Conservation (phyloP, 2,113 vertebrate genomes). For the Ivindomyrus marchei region DNA sequence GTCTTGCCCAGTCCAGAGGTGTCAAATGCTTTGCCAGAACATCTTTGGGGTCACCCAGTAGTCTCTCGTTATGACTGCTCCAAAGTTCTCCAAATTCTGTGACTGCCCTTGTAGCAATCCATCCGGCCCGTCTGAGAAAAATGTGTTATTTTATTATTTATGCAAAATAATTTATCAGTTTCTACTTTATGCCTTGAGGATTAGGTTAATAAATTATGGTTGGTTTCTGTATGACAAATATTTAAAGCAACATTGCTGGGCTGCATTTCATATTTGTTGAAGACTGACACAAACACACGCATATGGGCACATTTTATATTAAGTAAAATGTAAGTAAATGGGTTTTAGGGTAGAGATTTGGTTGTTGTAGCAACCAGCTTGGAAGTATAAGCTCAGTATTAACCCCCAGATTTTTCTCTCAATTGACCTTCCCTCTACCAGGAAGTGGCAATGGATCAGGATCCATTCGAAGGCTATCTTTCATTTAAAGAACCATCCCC, state of each 20-base stretch:
- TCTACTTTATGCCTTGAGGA: neutral
- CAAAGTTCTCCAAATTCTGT: neutral
- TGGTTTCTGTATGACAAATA: neutral
- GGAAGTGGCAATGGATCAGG: slow-evolving; percentile 50
- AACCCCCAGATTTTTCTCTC: neutral
- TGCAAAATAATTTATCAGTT: neutral
- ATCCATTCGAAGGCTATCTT: slow-evolving; percentile 43
- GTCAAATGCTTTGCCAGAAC: neutral
- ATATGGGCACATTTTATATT: neutral
- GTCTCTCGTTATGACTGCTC: neutral
- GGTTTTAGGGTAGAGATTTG: neutral
- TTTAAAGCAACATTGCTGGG: neutral
- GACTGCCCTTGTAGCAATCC: neutral
- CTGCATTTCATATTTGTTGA: neutral
- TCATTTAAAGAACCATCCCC: slow-evolving; percentile 35
- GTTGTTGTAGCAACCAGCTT: neutral
- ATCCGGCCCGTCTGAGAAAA: neutral
- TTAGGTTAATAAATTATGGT: neutral
- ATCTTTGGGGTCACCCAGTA: neutral
- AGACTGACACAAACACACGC: neutral
- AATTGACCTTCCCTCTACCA: slow-evolving; percentile 30
- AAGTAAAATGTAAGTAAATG: neutral
- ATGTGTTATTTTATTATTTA: neutral
- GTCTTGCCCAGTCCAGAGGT: neutral
- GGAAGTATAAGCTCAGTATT: neutral